Evolutionary conservation across 2,113 vertebrate genomes (phyloP).

Genomic region (Chamaetylas fuelleborni): DNA sequence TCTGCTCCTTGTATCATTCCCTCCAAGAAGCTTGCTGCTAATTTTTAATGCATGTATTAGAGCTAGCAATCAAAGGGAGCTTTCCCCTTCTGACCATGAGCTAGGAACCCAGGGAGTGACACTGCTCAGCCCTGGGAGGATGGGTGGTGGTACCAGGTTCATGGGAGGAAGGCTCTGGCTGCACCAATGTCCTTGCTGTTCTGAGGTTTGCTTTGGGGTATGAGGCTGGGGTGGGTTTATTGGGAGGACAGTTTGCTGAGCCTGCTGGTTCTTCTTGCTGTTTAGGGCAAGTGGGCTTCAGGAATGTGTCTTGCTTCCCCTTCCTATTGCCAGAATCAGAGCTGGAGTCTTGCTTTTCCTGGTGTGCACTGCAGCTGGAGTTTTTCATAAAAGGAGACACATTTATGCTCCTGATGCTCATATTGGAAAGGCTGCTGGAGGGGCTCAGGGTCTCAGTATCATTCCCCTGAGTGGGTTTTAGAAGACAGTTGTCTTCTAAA

Average conservation of each 20-base stretch:
- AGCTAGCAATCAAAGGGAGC: neutral
- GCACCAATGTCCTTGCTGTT: conserved; percentile 41
- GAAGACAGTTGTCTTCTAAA: neutral
- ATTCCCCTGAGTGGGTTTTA: conserved; percentile 7
- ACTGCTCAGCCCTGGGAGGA: neutral
- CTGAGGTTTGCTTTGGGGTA: neutral
- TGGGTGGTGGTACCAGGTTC: neutral
- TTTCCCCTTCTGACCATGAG: neutral
- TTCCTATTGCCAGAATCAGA: conserved; percentile 60
- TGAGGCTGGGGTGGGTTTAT: neutral
- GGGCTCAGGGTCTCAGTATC: conserved; percentile 67
- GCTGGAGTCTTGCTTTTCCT: conserved; percentile 73
- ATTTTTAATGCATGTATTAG: neutral
- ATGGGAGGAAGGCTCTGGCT: conserved; percentile 25
- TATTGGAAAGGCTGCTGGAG: conserved; percentile 84
- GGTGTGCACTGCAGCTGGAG: conserved; percentile 72
- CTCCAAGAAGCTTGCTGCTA: neutral
- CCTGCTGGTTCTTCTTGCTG: conserved; percentile 66
- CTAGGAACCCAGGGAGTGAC: neutral
- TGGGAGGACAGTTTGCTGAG: neutral
- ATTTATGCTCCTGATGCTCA: conserved; percentile 87
- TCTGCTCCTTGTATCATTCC: neutral
- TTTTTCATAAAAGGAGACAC: conserved; percentile 77
- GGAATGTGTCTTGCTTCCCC: conserved; percentile 43
- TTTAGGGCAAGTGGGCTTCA: neutral